Base-by-base conservation (phyloP, 2,888 invertebrate genomes). In the Drosophila anomelani region DNA sequence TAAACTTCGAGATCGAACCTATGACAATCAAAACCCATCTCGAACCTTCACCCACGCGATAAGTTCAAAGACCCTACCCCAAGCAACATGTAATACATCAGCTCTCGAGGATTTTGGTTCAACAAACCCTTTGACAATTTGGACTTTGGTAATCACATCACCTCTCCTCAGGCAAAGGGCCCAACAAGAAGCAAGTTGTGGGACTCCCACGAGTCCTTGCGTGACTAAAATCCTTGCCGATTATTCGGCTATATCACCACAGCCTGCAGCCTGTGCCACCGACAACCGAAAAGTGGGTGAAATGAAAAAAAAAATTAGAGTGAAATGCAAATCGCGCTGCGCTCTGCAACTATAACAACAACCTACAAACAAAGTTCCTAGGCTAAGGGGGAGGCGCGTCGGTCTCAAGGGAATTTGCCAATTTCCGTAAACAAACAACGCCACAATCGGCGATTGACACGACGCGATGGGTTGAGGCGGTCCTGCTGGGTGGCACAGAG, bases 291-390 rank as follows among this genome's bases (percentile, higher is more conserved):
- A 77, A 64, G 58, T 78, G 75, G 75, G 77, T 78, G 75, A 78
- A 68, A 39, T 51, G 59, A 68, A 82, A 41, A 58, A 58, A 20
- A 20, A 20, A 20, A 73, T 75, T 81, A 8, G 60, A 85, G 81
- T 69, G 57, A 60, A 79, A 87, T 67, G 70, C 71, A 80, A 76
- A 64, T 56, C 29, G 47, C 54, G 59, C 38, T n/a, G 91, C 90
- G 46, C 64, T 59, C 46, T 13, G 90, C 90, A 91, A 88, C 90
- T 91, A 91, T 91, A 91, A 90, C 90, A 91, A 91, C 91, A 91
- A 91, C 91, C 90, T 90, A 91, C 70, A 85, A 90, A 88, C 80
- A 81, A 73, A 66, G 76, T 66, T 38, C 26, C 38, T 41, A 20
- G 39, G 34, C 46, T 13, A 57, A 47, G 26, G 41, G 38, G 17